phyloP scores from a whole-genome alignment of 2,888 invertebrate genomes.

The Boloria selene region DNA sequence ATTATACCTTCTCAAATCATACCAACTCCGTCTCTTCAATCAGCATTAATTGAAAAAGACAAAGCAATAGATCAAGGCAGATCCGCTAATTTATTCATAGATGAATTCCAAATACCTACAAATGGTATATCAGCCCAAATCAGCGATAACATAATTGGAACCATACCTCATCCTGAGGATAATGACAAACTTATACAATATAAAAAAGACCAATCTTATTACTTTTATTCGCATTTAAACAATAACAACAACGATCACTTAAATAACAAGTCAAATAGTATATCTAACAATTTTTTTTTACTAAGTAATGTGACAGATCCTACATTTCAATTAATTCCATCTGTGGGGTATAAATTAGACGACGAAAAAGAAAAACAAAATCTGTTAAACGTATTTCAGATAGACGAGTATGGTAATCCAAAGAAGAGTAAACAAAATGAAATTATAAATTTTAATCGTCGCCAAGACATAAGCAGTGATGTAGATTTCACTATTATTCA shows the following conservation, averaged over 20 bases:
- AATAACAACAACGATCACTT: slow-evolving; percentile 38
- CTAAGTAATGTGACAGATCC: slow-evolving; percentile 39
- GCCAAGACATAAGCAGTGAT: slow-evolving; percentile 47
- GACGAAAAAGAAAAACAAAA: slow-evolving; percentile 66
- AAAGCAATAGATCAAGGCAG: slow-evolving; percentile 50
- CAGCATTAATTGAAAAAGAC: slow-evolving; percentile 45
- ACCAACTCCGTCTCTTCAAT: slow-evolving; percentile 21
- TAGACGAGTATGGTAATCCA: slow-evolving; percentile 62
- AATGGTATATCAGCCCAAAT: slow-evolving; percentile 70
- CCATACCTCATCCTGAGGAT: slow-evolving; percentile 68
- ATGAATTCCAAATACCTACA: slow-evolving; percentile 54
- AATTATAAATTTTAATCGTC: slow-evolving; percentile 46
- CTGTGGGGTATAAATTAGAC: slow-evolving; percentile 65
- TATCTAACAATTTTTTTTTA: slow-evolving; percentile 4
- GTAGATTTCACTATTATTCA: slow-evolving; percentile 60
- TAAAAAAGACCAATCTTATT: slow-evolving; percentile 72
- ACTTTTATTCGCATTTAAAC: slow-evolving; percentile 64
- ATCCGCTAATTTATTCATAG: slow-evolving; percentile 44
- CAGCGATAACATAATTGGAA: slow-evolving; percentile 70
- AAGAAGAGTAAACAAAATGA: slow-evolving; percentile 45
- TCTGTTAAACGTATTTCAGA: slow-evolving; percentile 60
- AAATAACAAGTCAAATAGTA: slow-evolving; percentile 9
- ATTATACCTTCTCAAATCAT: slow-evolving; percentile 57
- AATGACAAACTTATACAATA: slow-evolving; percentile 68
- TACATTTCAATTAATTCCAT: slow-evolving; percentile 66